phyloP scores from a whole-genome alignment of 2,888 invertebrate species.

The Chaitophorus viminalis region DNA sequence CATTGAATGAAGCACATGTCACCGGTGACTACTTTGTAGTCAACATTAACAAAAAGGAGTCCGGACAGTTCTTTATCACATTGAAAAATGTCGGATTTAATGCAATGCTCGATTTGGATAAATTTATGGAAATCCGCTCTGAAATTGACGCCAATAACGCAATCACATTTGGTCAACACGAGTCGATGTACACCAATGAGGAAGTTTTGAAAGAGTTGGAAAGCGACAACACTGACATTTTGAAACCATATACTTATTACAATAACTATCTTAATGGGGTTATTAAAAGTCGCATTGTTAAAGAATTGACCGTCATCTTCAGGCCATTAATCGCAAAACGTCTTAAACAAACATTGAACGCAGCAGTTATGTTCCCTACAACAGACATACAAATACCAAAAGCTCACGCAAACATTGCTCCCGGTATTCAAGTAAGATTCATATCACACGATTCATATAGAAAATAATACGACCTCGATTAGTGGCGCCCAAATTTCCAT shows the following conservation, averaged over 20 bases:
- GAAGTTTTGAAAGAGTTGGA: background rate
- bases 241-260: conserved; percentile 4
- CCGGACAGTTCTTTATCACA: conserved; percentile 17
- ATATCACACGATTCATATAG: background rate
- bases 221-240: background rate
- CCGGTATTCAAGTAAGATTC: conserved; percentile 17
- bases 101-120: background rate
- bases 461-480: background rate
- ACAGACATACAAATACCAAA: background rate
- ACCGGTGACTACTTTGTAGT: background rate
- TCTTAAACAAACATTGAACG: background rate
- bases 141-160: background rate
- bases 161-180: background rate
- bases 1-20: background rate
- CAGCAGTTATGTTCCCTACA: background rate
- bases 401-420: background rate
- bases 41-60: background rate
- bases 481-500: background rate
- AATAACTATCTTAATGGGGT: conserved; percentile 6
- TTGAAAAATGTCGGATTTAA: background rate
- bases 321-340: conserved; percentile 12
- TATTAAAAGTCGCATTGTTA: background rate
- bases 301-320: conserved; percentile 22
- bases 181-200: conserved; percentile 15
- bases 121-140: background rate